Conservation (phyloP, 2,888 invertebrate species). For the Parelbella ahira region DNA sequence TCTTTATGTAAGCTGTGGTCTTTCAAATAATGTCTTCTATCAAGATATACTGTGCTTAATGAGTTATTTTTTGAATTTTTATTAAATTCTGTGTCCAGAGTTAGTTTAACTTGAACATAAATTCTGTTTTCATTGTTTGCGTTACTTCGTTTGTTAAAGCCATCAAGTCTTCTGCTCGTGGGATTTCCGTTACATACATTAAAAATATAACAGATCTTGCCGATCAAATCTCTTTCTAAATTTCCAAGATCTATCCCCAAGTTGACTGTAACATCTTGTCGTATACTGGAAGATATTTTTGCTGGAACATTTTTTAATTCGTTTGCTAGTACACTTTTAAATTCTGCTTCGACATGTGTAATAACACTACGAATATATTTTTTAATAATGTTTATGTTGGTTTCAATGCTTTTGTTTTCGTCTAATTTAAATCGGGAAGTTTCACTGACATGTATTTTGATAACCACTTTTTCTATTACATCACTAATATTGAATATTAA, state of each 20-base stretch:
- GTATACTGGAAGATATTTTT: constrained; percentile 3
- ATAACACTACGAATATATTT: constrained; percentile 38
- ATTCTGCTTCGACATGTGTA: constrained; percentile 31
- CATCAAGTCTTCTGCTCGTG: background rate
- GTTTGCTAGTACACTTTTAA: constrained; percentile 3
- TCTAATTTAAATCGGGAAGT: constrained; percentile 40
- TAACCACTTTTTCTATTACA: constrained; percentile 34
- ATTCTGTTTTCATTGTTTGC: constrained; percentile 35
- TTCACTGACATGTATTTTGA: constrained; percentile 38
- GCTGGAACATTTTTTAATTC: constrained; percentile 2
- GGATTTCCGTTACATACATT: constrained; percentile 45
- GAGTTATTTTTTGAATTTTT: constrained; percentile 3
- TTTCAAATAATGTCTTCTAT: too few species aligned
- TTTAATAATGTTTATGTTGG: constrained; percentile 40
- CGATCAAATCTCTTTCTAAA: constrained; percentile 35
- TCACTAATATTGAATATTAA: constrained; percentile 36
- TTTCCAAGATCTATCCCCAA: constrained; percentile 48
- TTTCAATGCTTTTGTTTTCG: constrained; percentile 34
- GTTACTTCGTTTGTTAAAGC: constrained; percentile 23
- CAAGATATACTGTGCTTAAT: too few species aligned
- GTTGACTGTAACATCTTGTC: constrained; percentile 47
- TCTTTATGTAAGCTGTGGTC: too few species aligned
- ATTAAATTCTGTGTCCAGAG: constrained; percentile 40
- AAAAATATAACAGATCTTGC: constrained; percentile 47
- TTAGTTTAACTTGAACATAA: constrained; percentile 33